Conservation (phyloP, 2,113 vertebrate species). For the Elanoides forficatus region DNA sequence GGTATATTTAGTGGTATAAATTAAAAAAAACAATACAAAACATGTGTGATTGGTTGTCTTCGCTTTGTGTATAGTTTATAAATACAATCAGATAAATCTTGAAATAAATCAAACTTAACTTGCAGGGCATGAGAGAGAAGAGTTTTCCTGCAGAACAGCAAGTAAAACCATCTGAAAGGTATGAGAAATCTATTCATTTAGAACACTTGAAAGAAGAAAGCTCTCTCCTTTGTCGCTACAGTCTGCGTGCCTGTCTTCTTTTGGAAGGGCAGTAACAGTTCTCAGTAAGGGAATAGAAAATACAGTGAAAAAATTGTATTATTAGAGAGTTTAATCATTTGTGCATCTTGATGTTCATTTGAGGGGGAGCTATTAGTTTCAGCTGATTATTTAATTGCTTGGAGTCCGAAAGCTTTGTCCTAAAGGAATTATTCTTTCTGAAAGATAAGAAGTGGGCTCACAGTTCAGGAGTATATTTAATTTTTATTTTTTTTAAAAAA, state of each 20-base stretch:
- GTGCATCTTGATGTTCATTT: background rate
- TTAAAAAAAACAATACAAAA: background rate
- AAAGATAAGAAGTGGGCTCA: background rate
- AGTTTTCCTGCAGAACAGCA: conserved; percentile 64
- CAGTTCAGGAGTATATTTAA: background rate
- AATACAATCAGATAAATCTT: background rate
- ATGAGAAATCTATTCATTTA: conserved; percentile 10
- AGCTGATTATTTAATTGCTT: background rate
- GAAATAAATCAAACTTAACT: conserved; percentile 6
- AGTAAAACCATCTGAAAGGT: conserved; percentile 81
- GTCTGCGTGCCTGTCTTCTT: background rate
- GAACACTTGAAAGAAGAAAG: background rate
- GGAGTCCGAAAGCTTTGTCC: background rate
- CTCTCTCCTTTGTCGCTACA: background rate
- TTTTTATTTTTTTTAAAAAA: background rate
- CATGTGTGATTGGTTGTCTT: background rate
- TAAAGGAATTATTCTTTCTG: background rate
- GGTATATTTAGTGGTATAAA: background rate
- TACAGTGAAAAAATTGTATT: background rate
- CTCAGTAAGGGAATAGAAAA: background rate
- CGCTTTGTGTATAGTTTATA: background rate
- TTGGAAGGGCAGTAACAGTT: background rate
- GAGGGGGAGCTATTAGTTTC: background rate
- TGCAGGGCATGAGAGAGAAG: conserved; percentile 79
- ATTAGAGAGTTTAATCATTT: background rate